Evolutionary conservation across 2,797 vertebrate species (phyloP).

Genomic region (Ibycter americanus): DNA sequence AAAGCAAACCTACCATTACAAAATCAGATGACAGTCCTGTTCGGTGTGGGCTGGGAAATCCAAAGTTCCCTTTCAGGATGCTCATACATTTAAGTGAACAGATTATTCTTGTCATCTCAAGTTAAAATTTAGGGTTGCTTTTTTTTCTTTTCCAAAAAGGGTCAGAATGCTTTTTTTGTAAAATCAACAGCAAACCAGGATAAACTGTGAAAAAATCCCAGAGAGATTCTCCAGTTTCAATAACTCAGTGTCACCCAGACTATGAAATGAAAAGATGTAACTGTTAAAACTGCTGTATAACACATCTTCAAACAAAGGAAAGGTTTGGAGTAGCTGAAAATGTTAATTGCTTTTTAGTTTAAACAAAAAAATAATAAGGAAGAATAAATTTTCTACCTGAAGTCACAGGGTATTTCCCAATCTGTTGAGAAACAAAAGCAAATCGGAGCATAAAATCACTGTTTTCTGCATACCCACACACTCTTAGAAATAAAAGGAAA

Average conservation of each 20-base stretch:
- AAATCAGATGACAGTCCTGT: neutral
- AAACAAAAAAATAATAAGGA: neutral
- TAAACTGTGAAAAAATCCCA: neutral
- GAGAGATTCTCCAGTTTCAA: neutral
- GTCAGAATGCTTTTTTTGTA: neutral
- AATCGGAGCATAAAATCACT: neutral
- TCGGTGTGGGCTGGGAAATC: neutral
- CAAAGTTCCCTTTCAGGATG: neutral
- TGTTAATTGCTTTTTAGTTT: neutral
- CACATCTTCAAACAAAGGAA: neutral
- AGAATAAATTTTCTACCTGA: neutral
- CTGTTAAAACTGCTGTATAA: neutral
- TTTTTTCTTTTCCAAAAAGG: neutral
- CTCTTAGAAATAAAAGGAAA: neutral
- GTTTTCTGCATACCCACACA: neutral
- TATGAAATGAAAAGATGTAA: neutral
- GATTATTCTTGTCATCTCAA: neutral
- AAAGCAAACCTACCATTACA: neutral
- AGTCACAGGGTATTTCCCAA: neutral
- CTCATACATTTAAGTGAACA: neutral
- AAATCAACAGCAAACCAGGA: neutral
- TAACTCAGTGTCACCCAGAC: neutral
- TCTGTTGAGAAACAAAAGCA: neutral
- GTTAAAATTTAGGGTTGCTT: neutral
- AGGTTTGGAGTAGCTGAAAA: neutral